Base-by-base conservation (phyloP, 2,888 invertebrate genomes). In the Plutella xylostella region DNA sequence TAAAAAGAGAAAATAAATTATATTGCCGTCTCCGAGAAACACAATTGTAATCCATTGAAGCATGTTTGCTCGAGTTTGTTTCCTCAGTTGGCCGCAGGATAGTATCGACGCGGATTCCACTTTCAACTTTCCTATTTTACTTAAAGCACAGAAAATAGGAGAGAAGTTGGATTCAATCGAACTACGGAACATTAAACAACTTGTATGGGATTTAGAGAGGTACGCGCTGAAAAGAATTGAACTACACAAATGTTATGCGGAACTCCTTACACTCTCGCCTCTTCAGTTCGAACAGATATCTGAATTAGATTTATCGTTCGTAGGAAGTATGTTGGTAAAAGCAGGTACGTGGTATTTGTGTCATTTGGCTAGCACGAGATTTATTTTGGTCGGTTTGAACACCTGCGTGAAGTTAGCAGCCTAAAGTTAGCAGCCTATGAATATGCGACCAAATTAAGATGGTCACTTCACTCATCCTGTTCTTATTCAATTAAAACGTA, bases 131-230 rank as follows among this genome's bases (percentile, higher is more conserved):
- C 15, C 35, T 45, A 45, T 48, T 48, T 45, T 48, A 22, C 25
- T 40, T 14, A 25, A 38, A 37, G 39, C 25, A 33, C 20, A 42
- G 43, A 31, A 34, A 44, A 45, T 17, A 42, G 38, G 25, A 45
- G 31, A 43, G 42, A 33, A 45, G 39, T 34, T 31, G 38, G 45
- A 46, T 44, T 46, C 45, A 43, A 48, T 50, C 42, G 40, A 40
- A 33, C 41, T 38, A 45, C 45, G 44, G 45, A 46, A 49, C 52
- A 49, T 51, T 51, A 47, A 51, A 47, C 52, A 49, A 51, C 40
- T 49, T 45, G 48, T 46, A 50, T 49, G 43, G 45, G 45, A 45
- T 48, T 47, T 30, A 25, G 34, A 43, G n/a, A 30, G 19, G 17
- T 15, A 15, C 15, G 17, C 9, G 17, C 9, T 15, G 7, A 33